Base-by-base conservation (phyloP, 2,888 invertebrate genomes). In the Plusia festucae region DNA sequence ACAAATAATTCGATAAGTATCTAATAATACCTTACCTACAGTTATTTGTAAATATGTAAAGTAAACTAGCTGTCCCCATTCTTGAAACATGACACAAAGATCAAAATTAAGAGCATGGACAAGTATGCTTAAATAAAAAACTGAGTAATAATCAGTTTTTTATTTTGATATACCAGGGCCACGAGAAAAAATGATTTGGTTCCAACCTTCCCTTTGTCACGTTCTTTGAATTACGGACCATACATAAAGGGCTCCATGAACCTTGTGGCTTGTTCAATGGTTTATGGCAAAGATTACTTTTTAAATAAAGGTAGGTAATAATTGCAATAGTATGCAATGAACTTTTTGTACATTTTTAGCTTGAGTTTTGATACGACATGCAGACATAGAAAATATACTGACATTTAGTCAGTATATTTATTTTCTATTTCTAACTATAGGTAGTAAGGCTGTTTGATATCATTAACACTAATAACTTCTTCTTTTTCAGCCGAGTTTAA, bases 201-300 rank as follows among this genome's bases (percentile, higher is more conserved):
- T 60, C 32, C 53, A 65, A 62, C 73, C 73, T 66, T 77, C 51
- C 9, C 22, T 32, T 15, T 18, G 40, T 73, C 73, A 77, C 73
- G 78, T 62, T 73, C 46, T 57, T 60, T 54, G 22, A 16, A 73
- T 73, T 77, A 66, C 20, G 16, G 56, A 54, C 61, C 78, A 62
- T 73, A 60, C 73, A 56, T 18, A 62, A 56, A 49, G 15, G 11
- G 15, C 56, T 62, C 40, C 22, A 55, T 58, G 13, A 46, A 60
- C 61, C 15, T 61, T 53, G 54, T 53, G 46, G 53, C 30, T 56
- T 59, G 49, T 34, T 52, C 5, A 6, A 32, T 30, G 13, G 32
- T 61, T 30, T n/a, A 22, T 27, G 4, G 52, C 51, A 40, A 16
- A 57, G 44, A 46, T 56, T 46, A 24, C n/a, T 44, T 55, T n/a